A percentile compares a stretch with the other conserved stretches of the same genome.
These are phyloP conservation scores for Sebastes itinus DNA, from an alignment of 2,797 vertebrate genomes.

Conservation along the genomic window DNA sequence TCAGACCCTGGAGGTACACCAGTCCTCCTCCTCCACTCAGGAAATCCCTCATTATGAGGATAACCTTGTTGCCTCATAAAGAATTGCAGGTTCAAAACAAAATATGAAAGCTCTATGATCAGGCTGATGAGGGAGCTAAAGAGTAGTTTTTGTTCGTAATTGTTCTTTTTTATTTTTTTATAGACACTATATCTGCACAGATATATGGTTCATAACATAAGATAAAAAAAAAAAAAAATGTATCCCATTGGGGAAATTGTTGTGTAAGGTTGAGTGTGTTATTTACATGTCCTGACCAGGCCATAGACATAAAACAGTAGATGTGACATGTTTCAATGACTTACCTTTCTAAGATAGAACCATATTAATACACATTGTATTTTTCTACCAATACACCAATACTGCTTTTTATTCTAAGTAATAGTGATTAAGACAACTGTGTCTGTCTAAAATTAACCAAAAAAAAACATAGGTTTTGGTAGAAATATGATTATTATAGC, in stretches of 20 bases:
- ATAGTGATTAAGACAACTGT: no score
- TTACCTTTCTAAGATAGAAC: no score
- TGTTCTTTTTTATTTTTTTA: no score
- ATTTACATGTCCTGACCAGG: no score
- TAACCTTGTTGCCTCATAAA: neutral
- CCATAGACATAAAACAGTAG: no score
- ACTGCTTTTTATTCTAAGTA: fast-evolving
- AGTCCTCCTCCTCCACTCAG: neutral
- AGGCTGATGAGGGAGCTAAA: neutral
- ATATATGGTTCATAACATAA: neutral
- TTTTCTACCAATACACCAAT: no score
- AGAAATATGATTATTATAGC: no score
- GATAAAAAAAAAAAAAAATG: neutral
- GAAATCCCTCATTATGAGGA: neutral
- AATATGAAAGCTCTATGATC: neutral
- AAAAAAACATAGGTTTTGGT: no score
- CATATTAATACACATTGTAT: no score
- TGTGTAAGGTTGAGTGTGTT: neutral
- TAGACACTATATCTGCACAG: neutral
- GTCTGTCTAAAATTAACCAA: no score
- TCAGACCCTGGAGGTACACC: neutral
- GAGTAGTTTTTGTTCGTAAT: neutral
- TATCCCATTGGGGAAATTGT: neutral
- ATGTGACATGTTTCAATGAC: no score
- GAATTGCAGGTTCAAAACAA: neutral